These are phyloP conservation scores for Pomphorhynchus laevis DNA, from an alignment of 1,140 invertebrate genomes.

Conservation along the genomic window DNA sequence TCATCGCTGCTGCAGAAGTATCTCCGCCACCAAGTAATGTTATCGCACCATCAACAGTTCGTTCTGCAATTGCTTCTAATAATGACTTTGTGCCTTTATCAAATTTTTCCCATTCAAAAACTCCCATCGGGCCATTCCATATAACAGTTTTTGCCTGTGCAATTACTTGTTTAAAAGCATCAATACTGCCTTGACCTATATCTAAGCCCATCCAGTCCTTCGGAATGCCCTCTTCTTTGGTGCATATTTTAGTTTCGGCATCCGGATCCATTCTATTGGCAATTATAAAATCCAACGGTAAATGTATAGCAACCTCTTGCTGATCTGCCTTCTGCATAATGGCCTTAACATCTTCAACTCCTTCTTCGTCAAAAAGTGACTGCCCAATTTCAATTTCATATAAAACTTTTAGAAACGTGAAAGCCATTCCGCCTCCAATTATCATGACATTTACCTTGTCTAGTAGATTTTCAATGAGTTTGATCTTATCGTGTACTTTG, in stretches of 20 bases:
- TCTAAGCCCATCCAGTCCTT: background rate
- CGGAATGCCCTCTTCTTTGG: background rate
- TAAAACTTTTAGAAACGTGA: background rate
- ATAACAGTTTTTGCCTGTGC: background rate
- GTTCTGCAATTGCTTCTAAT: background rate
- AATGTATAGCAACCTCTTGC: background rate
- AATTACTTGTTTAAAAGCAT: background rate
- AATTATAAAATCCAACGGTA: slow-evolving; percentile 1
- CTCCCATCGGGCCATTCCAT: slow-evolving; percentile 1
- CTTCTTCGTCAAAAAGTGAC: background rate
- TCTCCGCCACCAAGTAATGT: slow-evolving; percentile 1
- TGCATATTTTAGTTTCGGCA: background rate
- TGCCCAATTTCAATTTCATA: background rate
- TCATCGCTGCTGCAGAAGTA: background rate
- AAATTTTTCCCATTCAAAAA: background rate
- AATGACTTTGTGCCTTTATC: background rate
- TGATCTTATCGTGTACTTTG: background rate
- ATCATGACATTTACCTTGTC: slow-evolving; percentile 1
- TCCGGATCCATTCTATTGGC: background rate
- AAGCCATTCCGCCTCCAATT: slow-evolving; percentile 2
- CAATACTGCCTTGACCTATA: background rate
- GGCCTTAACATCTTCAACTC: background rate
- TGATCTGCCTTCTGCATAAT: background rate
- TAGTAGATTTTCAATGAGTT: background rate
- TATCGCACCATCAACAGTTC: background rate